phyloP scores from a whole-genome alignment of 2,888 invertebrate species.

The Antheraea yamamai region DNA sequence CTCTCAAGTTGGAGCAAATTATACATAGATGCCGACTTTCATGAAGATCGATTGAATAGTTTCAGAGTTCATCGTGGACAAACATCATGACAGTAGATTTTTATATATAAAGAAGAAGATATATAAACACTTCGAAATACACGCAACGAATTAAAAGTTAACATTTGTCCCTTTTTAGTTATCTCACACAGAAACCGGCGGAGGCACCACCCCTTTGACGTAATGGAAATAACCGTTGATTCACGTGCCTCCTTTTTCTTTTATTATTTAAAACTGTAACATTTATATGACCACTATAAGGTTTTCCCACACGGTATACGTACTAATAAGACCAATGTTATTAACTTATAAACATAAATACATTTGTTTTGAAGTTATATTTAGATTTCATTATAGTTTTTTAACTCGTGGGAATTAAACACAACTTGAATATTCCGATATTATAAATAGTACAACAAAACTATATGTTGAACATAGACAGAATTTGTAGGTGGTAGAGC shows the following conservation, averaged over 20 bases:
- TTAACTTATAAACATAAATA: neutral
- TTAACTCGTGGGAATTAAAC: neutral
- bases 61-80: too few species aligned
- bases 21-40: too few species aligned
- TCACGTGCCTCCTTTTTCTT: slow-evolving; percentile 23
- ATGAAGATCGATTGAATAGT: too few species aligned
- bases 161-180: neutral
- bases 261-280: slow-evolving; percentile 8
- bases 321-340: neutral
- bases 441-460: neutral
- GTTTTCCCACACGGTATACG: neutral
- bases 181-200: neutral
- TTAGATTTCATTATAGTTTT: neutral
- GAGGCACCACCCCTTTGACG: slow-evolving; percentile 33
- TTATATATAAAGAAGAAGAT: neutral
- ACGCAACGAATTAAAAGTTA: neutral
- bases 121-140: neutral
- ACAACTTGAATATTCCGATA: neutral
- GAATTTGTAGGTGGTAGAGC: too few species aligned
- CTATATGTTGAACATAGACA: neutral
- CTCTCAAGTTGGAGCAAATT: too few species aligned
- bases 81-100: too few species aligned
- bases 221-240: slow-evolving; percentile 45
- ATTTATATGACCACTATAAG: slow-evolving; percentile 1
- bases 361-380: slow-evolving; percentile 1